These are phyloP conservation scores for Himalopsyche kuldschensis DNA, from an alignment of 2,888 invertebrate species.

Conservation along the genomic window DNA sequence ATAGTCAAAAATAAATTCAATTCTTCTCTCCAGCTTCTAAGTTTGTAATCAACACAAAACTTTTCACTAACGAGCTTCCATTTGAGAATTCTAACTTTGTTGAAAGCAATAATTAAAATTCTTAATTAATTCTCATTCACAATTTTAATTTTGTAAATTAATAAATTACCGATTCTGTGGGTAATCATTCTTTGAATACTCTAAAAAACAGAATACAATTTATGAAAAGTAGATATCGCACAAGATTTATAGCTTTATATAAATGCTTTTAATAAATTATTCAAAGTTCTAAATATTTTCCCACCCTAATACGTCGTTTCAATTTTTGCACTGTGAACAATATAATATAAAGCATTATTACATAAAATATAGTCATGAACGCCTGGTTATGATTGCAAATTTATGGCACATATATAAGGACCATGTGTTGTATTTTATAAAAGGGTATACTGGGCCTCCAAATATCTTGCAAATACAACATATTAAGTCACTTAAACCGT, in stretches of 20 bases:
- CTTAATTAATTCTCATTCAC: conserved; percentile 29
- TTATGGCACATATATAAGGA: no score
- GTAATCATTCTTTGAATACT: not conserved
- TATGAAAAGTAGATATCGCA: not conserved
- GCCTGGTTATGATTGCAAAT: no score
- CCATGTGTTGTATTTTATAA: no score
- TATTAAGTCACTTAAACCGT: no score
- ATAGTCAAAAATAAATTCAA: conserved; percentile 19
- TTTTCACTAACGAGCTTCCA: conserved; percentile 23
- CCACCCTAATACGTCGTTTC: no score
- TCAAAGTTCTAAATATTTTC: no score
- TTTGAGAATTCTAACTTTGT: conserved; percentile 22
- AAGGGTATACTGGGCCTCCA: no score
- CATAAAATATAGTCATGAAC: no score
- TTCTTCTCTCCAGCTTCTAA: conserved; percentile 6
- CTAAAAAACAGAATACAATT: not conserved
- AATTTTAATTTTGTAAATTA: conserved; percentile 30
- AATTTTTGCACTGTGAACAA: no score
- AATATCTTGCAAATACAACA: no score
- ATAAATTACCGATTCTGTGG: conserved; percentile 1
- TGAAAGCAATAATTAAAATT: conserved; percentile 24
- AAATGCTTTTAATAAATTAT: no score
- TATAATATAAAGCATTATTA: no score
- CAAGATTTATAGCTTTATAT: not conserved
- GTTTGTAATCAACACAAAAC: conserved; percentile 27